Conservation (phyloP, 2,888 invertebrate genomes). For the Sphaerophoria taeniata region DNA sequence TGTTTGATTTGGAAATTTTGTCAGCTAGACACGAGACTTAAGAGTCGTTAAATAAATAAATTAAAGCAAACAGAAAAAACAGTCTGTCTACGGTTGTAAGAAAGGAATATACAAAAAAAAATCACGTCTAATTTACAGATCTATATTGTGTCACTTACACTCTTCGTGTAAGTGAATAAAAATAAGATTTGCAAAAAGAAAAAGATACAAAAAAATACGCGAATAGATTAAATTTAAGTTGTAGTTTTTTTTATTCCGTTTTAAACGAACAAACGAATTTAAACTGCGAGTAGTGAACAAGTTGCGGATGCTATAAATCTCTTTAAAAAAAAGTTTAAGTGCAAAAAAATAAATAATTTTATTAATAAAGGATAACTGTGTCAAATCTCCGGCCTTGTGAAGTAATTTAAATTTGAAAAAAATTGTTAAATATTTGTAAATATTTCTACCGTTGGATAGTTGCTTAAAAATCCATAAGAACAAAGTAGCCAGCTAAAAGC, state of each 20-base stretch:
- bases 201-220: neutral
- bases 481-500: neutral
- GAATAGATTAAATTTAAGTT: constrained; percentile 36
- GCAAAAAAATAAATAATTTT: neutral
- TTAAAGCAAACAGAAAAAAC: constrained; percentile 15
- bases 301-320: constrained; percentile 48
- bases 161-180: constrained; percentile 18
- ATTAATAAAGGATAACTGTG: constrained; percentile 35
- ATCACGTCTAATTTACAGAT: neutral
- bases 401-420: neutral
- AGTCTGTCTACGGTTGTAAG: neutral
- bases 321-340: constrained; percentile 8
- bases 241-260: neutral
- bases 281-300: constrained; percentile 7
- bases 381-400: constrained; percentile 12
- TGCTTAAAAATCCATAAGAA: neutral
- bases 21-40: constrained; percentile 25
- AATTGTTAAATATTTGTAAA: neutral
- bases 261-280: neutral
- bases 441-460: neutral
- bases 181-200: constrained; percentile 3
- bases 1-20: constrained; percentile 46
- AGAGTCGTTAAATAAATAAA: constrained; percentile 27
- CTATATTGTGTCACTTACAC: constrained; percentile 33
- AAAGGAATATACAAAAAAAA: constrained; percentile 8